A percentile compares a stretch with the other conserved stretches of the same genome.
phyloP scores from a whole-genome alignment of 2,113 vertebrate species.

The Tauraco erythrolophus region DNA sequence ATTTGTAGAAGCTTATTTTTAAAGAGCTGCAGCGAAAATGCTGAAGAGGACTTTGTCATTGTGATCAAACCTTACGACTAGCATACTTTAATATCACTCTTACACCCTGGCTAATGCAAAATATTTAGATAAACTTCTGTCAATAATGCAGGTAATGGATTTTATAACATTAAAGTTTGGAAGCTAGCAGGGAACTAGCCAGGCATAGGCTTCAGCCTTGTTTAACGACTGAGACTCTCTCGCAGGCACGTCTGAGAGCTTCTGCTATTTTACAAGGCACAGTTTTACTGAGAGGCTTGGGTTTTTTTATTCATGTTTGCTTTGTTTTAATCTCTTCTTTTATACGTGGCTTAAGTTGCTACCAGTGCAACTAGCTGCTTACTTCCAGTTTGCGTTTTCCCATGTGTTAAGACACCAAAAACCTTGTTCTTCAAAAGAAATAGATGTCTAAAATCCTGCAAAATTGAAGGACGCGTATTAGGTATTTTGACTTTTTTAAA shows the following conservation, averaged over 20 bases:
- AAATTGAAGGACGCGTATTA: background rate
- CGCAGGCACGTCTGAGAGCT: background rate
- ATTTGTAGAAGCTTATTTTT: background rate
- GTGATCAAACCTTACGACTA: background rate
- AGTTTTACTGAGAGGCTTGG: background rate
- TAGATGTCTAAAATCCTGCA: background rate
- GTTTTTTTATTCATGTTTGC: background rate
- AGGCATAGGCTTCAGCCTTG: background rate
- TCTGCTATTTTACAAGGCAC: background rate
- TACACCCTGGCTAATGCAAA: background rate
- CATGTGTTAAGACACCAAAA: background rate
- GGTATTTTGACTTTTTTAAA: background rate
- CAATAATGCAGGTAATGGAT: background rate
- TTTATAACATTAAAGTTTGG: background rate
- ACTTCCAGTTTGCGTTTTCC: background rate
- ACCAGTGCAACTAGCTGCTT: background rate
- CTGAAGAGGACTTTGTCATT: background rate
- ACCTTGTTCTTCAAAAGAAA: background rate
- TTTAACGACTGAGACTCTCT: background rate
- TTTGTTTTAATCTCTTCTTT: background rate
- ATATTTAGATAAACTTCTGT: background rate
- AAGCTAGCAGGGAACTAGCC: background rate
- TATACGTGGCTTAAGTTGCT: background rate
- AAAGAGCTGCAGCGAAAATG: background rate
- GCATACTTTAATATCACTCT: background rate